Evolutionary conservation across 1,140 invertebrate species (phyloP).

Genomic region (Drosophila busckii): DNA sequence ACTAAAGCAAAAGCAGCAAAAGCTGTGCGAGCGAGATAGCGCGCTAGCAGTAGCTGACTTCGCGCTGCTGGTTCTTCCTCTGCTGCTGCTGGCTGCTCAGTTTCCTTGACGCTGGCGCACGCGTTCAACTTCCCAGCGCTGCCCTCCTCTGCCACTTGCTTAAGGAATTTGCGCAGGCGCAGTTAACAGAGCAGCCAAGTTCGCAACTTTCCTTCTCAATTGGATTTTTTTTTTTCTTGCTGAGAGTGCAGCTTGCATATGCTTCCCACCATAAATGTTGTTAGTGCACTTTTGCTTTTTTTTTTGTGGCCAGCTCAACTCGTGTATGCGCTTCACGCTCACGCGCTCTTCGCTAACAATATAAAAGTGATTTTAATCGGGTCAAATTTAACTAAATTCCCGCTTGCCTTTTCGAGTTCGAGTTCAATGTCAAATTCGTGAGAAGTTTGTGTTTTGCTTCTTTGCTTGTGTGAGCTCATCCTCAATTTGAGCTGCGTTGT

Average conservation of each 20-base stretch:
- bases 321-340: slow-evolving; percentile 4
- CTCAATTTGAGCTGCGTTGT: slow-evolving; percentile 5
- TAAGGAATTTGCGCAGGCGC: slow-evolving; percentile 43
- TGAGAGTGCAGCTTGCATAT: slow-evolving; percentile 12
- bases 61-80: neutral
- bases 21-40: no score
- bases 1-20: no score
- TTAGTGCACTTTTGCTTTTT: no score
- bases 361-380: no score
- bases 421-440: slow-evolving; percentile 63
- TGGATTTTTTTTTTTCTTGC: slow-evolving; percentile 4
- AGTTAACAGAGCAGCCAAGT: slow-evolving; percentile 12
- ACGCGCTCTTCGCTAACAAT: no score
- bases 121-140: slow-evolving; percentile 31
- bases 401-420: neutral
- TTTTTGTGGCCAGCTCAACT: no score
- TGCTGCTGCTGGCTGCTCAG: neutral
- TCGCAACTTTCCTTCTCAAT: neutral
- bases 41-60: neutral
- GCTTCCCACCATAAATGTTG: slow-evolving; percentile 19
- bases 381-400: neutral
- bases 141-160: no score
- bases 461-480: slow-evolving; percentile 43
- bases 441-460: neutral
- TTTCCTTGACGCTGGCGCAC: slow-evolving; percentile 48